Evolutionary conservation across 1,140 invertebrate genomes (phyloP).

Genomic region (Cyclargus thomasi): DNA sequence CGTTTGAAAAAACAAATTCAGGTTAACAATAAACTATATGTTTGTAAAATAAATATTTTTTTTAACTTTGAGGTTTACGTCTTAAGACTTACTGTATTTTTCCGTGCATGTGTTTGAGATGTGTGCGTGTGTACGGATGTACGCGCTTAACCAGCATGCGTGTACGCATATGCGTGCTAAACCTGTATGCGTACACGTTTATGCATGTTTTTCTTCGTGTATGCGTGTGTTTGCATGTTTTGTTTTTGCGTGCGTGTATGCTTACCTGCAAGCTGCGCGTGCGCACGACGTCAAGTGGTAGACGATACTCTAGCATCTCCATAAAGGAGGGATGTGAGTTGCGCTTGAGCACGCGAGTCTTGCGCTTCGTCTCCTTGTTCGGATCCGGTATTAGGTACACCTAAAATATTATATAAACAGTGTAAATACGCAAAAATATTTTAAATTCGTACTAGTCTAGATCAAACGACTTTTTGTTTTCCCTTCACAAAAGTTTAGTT

Average conservation of each 20-base stretch:
- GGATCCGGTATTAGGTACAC: conserved; percentile 91
- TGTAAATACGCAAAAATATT: no score
- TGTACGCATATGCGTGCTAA: neutral
- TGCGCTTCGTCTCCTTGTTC: conserved; percentile 93
- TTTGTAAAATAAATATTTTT: no score
- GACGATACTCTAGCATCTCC: conserved; percentile 96
- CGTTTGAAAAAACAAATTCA: no score
- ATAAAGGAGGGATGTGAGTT: conserved; percentile 97
- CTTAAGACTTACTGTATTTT: no score
- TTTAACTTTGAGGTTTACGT: no score
- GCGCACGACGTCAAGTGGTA: conserved; percentile 88
- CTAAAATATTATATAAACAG: conserved; percentile 47
- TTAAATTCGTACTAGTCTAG: no score
- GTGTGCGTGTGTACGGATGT: neutral
- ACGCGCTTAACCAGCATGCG: neutral
- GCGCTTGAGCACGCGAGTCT: conserved; percentile 94
- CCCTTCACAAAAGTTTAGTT: no score
- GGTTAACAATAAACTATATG: no score
- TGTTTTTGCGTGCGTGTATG: neutral
- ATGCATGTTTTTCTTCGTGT: no score
- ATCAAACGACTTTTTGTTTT: no score
- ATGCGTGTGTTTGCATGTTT: neutral
- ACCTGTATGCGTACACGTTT: neutral
- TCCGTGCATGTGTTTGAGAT: no score
- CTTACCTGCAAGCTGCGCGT: conserved; percentile 80